Conservation (phyloP, 2,113 vertebrate species). For the Melanerpes aurifrons region DNA sequence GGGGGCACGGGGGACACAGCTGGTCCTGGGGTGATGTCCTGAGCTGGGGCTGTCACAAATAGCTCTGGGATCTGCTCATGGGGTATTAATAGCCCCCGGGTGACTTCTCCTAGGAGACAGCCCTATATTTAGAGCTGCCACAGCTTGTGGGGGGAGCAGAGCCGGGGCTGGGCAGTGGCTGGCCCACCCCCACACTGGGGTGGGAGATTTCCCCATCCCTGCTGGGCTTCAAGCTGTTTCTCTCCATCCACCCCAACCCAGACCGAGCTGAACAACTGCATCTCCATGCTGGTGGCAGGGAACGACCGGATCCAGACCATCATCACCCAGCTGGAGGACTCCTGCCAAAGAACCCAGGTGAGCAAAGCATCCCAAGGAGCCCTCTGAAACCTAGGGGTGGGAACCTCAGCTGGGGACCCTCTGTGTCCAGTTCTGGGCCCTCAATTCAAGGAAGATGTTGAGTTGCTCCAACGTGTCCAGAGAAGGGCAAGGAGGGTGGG, state of each 20-base stretch:
- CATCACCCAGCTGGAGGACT: conserved; percentile 83
- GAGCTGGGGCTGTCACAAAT: conserved; percentile 58
- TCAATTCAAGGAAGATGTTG: too few species aligned
- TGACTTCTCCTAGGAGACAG: conserved; percentile 53
- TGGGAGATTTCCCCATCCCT: background rate
- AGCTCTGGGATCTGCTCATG: background rate
- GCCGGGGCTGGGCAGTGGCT: background rate
- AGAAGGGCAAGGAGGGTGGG: too few species aligned
- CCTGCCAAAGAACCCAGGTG: conserved; percentile 79
- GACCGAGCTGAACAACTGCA: conserved; percentile 82
- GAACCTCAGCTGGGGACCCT: fast-evolving
- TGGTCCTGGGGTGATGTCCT: conserved; percentile 13
- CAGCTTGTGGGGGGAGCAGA: background rate
- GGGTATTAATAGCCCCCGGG: conserved; percentile 49
- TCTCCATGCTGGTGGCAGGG: conserved; percentile 84
- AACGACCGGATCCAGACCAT: conserved; percentile 83
- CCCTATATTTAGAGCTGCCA: conserved; percentile 67
- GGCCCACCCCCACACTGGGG: fast-evolving
- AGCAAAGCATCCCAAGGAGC: background rate
- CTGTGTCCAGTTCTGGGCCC: background rate
- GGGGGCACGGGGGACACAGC: background rate
- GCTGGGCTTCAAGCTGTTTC: background rate
- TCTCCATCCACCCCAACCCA: background rate
- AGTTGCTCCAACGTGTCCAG: too few species aligned
- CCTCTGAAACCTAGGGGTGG: fast-evolving